These are phyloP conservation scores for Drosophila varians DNA, from an alignment of 1,140 invertebrate species.

Conservation along the genomic window DNA sequence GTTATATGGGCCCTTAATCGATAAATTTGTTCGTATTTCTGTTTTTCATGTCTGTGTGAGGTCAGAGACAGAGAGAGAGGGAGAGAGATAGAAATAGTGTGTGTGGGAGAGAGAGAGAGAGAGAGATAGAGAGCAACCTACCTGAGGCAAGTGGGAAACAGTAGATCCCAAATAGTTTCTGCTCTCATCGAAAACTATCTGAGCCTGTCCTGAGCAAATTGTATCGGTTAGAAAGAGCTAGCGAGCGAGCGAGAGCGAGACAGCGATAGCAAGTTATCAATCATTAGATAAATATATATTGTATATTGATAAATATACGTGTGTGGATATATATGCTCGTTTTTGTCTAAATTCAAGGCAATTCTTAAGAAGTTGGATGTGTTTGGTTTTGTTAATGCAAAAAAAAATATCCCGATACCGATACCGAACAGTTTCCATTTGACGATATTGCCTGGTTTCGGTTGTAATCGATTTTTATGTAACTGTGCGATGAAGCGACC, in stretches of 20 bases:
- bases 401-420: slow-evolving; percentile 5
- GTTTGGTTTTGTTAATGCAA: neutral
- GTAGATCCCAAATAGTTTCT: slow-evolving; percentile 48
- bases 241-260: slow-evolving; percentile 69
- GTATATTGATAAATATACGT: slow-evolving; percentile 16
- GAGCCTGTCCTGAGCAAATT: slow-evolving; percentile 59
- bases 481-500: slow-evolving; percentile 34
- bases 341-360: slow-evolving; percentile 22
- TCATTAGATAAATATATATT: slow-evolving; percentile 31
- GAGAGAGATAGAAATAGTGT: slow-evolving; percentile 9
- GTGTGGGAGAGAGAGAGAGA: slow-evolving; percentile 14
- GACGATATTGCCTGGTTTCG: neutral
- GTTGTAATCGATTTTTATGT: slow-evolving; percentile 7
- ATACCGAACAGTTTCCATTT: neutral
- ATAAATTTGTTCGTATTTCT: slow-evolving; percentile 12
- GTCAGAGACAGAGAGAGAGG: slow-evolving; percentile 20
- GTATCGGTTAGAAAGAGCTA: slow-evolving; percentile 56
- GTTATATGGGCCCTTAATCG: neutral
- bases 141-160: slow-evolving; percentile 45
- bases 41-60: slow-evolving; percentile 33
- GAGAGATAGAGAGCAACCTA: slow-evolving; percentile 60
- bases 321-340: neutral
- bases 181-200: slow-evolving; percentile 51
- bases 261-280: slow-evolving; percentile 51
- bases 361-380: slow-evolving; percentile 2